These are phyloP conservation scores for Porites cylindrica DNA, from an alignment of 92 coral and sea anemone species.

Conservation along the genomic window DNA sequence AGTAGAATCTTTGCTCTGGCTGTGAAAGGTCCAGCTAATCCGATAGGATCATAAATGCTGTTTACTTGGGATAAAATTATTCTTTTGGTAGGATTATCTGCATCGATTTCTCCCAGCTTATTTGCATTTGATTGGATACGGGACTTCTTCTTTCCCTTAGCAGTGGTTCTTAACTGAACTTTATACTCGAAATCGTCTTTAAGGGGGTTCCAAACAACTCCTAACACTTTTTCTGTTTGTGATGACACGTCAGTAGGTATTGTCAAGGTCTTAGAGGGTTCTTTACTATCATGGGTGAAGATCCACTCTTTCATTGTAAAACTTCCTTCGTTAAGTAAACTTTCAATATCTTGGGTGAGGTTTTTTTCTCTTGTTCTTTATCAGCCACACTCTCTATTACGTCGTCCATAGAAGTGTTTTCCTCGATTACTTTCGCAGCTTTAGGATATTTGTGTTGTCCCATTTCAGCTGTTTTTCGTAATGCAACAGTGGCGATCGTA, in stretches of 20 bases:
- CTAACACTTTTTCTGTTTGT: too few species aligned
- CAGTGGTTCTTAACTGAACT: slow-evolving; percentile 19
- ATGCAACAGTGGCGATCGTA: too few species aligned
- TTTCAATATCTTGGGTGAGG: slow-evolving; percentile 43
- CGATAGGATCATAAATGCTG: slow-evolving; percentile 8
- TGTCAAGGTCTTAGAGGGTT: neutral
- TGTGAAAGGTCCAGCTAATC: slow-evolving; percentile 63
- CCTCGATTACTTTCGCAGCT: slow-evolving; percentile 33
- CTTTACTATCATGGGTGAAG: neutral
- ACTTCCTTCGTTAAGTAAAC: slow-evolving; percentile 41
- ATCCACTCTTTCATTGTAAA: slow-evolving; percentile 67
- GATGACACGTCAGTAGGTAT: neutral
- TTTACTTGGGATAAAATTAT: slow-evolving; percentile 59
- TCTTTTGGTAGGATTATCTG: slow-evolving; percentile 60
- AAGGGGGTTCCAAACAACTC: too few species aligned
- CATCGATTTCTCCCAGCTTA: neutral
- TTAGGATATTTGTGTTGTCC: slow-evolving; percentile 24
- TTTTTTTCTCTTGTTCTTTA: slow-evolving; percentile 24
- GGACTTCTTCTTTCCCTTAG: slow-evolving; percentile 11
- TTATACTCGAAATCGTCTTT: neutral
- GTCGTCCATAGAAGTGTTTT: slow-evolving; percentile 55
- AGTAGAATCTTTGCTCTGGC: slow-evolving; percentile 69
- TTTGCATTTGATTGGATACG: neutral
- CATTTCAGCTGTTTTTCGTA: slow-evolving; percentile 43
- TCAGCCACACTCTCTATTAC: slow-evolving; percentile 37